These are phyloP conservation scores for Pantherophis vulpinus DNA, from an alignment of 2,797 vertebrate genomes.

Conservation along the genomic window DNA sequence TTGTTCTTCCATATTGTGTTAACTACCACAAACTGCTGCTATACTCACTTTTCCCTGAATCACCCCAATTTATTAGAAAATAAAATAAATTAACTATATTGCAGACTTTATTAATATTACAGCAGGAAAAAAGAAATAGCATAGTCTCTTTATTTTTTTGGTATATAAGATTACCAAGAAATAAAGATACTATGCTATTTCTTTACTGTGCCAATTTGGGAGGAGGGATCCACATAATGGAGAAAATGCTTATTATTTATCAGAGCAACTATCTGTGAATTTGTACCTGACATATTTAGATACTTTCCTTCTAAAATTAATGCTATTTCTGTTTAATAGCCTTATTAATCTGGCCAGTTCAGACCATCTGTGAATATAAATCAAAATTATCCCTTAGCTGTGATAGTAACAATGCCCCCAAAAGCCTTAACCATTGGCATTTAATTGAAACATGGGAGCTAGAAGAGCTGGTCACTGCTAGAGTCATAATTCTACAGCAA, in stretches of 20 bases:
- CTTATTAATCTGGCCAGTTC: background rate
- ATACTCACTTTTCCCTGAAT: background rate
- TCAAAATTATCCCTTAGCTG: background rate
- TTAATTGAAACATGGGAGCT: background rate
- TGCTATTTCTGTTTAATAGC: background rate
- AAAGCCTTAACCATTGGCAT: background rate
- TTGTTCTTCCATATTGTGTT: background rate
- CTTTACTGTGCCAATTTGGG: background rate
- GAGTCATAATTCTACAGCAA: background rate
- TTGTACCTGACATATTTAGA: background rate
- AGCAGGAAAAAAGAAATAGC: background rate
- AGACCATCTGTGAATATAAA: background rate
- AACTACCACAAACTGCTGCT: background rate
- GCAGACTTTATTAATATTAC: background rate
- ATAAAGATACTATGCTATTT: too few relatives aligned
- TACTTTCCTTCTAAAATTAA: background rate
- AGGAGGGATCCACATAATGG: background rate
- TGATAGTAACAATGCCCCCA: background rate
- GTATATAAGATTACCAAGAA: background rate
- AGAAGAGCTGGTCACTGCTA: background rate
- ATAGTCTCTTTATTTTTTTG: background rate
- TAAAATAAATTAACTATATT: background rate
- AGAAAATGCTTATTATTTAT: background rate
- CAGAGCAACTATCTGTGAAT: background rate
- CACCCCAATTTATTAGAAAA: constrained; percentile 4